Base-by-base conservation (phyloP, 2,113 vertebrate genomes). In the Sinocyclocheilus anshuiensis region DNA sequence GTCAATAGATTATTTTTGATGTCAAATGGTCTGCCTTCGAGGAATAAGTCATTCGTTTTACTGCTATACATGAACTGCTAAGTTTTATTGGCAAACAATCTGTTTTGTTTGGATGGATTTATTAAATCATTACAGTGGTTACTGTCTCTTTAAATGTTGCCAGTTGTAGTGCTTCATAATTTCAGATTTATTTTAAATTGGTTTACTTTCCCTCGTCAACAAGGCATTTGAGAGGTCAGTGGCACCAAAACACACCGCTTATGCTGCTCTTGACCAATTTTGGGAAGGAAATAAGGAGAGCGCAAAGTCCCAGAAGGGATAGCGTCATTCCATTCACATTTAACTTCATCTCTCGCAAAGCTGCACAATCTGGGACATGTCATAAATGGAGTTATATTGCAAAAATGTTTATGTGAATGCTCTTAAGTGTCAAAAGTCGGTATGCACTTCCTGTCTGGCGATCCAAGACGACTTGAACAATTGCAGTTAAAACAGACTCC, bases 371-470 rank as follows among this genome's bases (percentile, higher is more conserved):
- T 80, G 39, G 33, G 79, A 88, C 29, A 26, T 57, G 65, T 61
- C 63, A 67, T 45, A 20, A 50, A 63, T n/a, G 57, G 50, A 50
- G 24, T 63, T 76, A 71, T 39, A 45, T 82, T 61, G 10, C 24
- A 83, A 77, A 39, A 57, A 80, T 75, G 81, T 77, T 61, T 84
- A 88, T 69, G 71, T 53, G 83, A 65, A 79, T 59, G 61, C 57
- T 67, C 53, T 72, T 76, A 83, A 83, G 87, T 77, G 65, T 77
- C 57, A 82, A 45, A 77, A 57, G 29, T 12, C 91, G 89, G 92
- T 92, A 94, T 92, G 90, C 18, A 87, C 91, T 94, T 94, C 90
- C 92, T 89, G 93, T 92, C 93, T 94, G 91, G 92, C 22, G 71
- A 89, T 42, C 42, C 80, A 83, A 53, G 57, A 39, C 10, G 29